phyloP scores from a whole-genome alignment of 2,888 invertebrate species.

The Ischnura elegans region DNA sequence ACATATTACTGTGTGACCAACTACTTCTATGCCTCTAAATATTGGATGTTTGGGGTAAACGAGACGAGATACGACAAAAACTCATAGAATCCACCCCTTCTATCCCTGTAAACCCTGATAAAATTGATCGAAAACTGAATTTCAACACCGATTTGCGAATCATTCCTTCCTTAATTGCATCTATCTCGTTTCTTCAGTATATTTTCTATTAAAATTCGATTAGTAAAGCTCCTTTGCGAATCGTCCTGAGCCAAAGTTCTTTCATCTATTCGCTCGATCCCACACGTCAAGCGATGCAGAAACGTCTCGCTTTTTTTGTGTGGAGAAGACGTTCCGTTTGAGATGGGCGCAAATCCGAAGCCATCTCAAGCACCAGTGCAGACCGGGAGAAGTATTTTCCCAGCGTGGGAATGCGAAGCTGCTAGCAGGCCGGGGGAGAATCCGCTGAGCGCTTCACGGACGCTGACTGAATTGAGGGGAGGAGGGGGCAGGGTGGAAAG shows the following conservation, averaged over 20 bases:
- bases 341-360: neutral
- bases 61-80: too few relatives aligned
- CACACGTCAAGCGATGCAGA: neutral
- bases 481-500: neutral
- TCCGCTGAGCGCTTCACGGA: neutral
- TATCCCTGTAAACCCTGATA: too few relatives aligned
- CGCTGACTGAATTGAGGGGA: too few relatives aligned
- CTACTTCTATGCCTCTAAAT: too few relatives aligned
- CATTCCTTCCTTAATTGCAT: too few relatives aligned
- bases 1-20: too few relatives aligned
- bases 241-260: neutral
- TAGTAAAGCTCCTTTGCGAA: neutral
- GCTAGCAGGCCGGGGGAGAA: neutral
- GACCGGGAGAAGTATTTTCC: neutral
- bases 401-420: slow-evolving; percentile 1
- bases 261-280: neutral
- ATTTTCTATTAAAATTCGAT: too few relatives aligned
- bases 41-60: too few relatives aligned
- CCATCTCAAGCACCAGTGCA: neutral
- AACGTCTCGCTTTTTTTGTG: neutral
- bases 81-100: too few relatives aligned
- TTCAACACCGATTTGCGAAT: too few relatives aligned
- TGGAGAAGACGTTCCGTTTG: neutral
- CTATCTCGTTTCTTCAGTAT: too few relatives aligned
- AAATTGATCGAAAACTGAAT: too few relatives aligned